Percentiles rank a stretch among this genome's conserved stretches.
These are phyloP conservation scores for Grammomys dolichurus DNA, from an alignment of 2,113 vertebrate species.

Conservation along the genomic window DNA sequence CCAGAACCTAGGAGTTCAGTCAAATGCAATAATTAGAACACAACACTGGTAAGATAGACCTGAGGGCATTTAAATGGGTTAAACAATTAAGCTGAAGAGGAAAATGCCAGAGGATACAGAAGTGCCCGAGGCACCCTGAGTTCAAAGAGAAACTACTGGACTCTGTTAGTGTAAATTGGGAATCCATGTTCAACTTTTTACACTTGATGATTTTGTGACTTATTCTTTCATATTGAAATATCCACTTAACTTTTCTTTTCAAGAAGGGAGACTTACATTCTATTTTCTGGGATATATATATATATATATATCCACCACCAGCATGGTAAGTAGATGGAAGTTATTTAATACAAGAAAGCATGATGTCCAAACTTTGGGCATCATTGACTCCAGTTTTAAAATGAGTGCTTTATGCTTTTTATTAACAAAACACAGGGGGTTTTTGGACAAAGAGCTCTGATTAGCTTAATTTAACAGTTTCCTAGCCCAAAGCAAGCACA, in stretches of 20 bases:
- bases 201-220: neutral
- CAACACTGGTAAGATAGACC: slow-evolving; percentile 20
- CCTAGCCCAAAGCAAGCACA: slow-evolving; percentile 44
- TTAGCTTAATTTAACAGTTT: slow-evolving; percentile 35
- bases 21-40: slow-evolving; percentile 64
- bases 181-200: slow-evolving; percentile 16
- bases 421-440: slow-evolving; percentile 24
- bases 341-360: neutral
- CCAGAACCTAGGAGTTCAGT: slow-evolving; percentile 32
- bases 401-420: neutral
- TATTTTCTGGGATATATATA: neutral
- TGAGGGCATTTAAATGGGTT: slow-evolving; percentile 31
- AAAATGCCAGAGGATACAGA: slow-evolving; percentile 28
- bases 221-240: neutral
- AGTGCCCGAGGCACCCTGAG: slow-evolving; percentile 45
- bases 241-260: neutral
- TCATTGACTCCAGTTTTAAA: neutral
- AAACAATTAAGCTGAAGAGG: slow-evolving; percentile 48
- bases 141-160: slow-evolving; percentile 14
- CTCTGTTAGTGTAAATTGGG: neutral
- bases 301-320: neutral
- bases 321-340: neutral
- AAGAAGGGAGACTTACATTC: neutral
- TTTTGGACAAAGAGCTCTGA: slow-evolving; percentile 1
- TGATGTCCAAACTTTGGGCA: neutral